A percentile compares a stretch with the other conserved stretches of the same genome.
These are phyloP conservation scores for Platycheirus rosarum DNA, from an alignment of 2,888 invertebrate species.

Conservation along the genomic window DNA sequence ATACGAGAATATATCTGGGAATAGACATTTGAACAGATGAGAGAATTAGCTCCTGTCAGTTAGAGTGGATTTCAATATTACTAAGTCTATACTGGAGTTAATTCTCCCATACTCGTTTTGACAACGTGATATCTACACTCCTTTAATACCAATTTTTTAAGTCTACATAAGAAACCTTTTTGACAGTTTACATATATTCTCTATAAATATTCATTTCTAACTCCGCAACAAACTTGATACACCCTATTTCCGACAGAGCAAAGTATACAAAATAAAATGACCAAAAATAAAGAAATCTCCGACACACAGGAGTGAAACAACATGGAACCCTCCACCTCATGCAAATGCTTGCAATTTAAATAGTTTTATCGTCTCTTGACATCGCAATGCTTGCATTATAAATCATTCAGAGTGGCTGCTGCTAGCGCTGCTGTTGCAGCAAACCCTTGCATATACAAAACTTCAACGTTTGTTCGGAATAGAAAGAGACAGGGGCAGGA, in stretches of 20 bases:
- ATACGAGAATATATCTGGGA: too few species aligned
- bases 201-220: neutral
- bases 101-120: too few species aligned
- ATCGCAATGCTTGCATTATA: slow-evolving; percentile 74
- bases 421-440: slow-evolving; percentile 57
- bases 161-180: too few species aligned
- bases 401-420: slow-evolving; percentile 73
- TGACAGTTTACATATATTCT: too few species aligned
- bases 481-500: neutral
- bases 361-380: slow-evolving; percentile 74
- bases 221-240: neutral
- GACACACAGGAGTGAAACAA: slow-evolving; percentile 51
- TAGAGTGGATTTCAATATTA: too few species aligned
- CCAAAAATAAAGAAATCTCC: slow-evolving; percentile 37
- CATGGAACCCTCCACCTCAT: slow-evolving; percentile 63
- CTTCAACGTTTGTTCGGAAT: slow-evolving; percentile 36
- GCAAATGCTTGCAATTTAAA: slow-evolving; percentile 74
- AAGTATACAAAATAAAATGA: neutral
- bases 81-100: too few species aligned
- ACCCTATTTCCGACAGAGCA: slow-evolving; percentile 18
- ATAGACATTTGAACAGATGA: too few species aligned
- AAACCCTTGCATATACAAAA: slow-evolving; percentile 44
- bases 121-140: too few species aligned
- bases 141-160: too few species aligned
- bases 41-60: too few species aligned